Conservation (phyloP, 2,797 vertebrate species). For the Poecilia picta region DNA sequence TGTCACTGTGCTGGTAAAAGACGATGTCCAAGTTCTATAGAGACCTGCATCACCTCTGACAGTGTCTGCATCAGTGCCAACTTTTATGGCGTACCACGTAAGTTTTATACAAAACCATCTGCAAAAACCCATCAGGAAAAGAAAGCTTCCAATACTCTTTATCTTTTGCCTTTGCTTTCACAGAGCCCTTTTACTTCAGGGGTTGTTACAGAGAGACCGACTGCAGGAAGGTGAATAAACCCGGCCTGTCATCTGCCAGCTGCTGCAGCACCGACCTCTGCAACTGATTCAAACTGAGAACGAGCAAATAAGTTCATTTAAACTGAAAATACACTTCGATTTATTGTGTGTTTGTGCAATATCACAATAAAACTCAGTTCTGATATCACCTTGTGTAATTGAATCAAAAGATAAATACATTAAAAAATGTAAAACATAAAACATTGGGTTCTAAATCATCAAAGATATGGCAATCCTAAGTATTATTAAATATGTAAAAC, state of each 20-base stretch:
- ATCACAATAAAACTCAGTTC: neutral
- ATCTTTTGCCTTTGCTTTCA: constrained; percentile 8
- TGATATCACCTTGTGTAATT: neutral
- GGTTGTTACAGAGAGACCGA: neutral
- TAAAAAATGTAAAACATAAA: neutral
- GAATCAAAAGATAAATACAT: neutral
- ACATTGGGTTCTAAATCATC: neutral
- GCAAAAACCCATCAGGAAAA: neutral
- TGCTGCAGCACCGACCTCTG: constrained; percentile 42
- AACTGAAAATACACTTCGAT: neutral
- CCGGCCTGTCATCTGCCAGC: fast-evolving
- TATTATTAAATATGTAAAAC: no score
- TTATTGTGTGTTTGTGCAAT: neutral
- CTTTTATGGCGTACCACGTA: neutral
- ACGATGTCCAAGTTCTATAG: neutral
- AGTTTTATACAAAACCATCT: neutral
- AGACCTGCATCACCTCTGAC: neutral
- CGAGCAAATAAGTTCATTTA: neutral
- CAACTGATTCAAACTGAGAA: constrained; percentile 17
- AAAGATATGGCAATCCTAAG: neutral
- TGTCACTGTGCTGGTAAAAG: constrained; percentile 23
- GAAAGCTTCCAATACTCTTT: neutral
- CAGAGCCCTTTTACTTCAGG: constrained; percentile 5
- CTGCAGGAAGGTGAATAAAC: neutral
- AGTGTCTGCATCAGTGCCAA: constrained; percentile 10